Base-by-base conservation (phyloP, 2,888 invertebrate species). In the Autographa gamma region DNA sequence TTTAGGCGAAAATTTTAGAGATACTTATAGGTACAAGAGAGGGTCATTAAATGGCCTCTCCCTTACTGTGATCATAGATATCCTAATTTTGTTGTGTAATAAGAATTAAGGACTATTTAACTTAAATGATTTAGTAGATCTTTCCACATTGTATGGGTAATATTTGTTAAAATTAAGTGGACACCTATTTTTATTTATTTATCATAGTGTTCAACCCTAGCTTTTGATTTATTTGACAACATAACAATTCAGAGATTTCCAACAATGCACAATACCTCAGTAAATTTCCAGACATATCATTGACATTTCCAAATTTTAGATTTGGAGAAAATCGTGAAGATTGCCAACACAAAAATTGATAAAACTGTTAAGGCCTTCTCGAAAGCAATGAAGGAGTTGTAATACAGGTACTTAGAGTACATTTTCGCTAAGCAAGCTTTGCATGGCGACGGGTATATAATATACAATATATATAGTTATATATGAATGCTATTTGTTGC, bases 361-460 rank as follows among this genome's bases (percentile, higher is more conserved):
- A 93, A 93, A 85, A 93, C 93, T 2, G 65, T 92, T 72, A 91
- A 90, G 81, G 88, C 85, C 31, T 86, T 95, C 77, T 88, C 79
- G 83, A 91, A 93, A 87, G 87, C 81, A 60, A 72, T 94, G 68
- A 91, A 93, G 86, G 90, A 92, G 52, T 86, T 92, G 52, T 93
- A 85, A 82, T 65, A 65, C 86, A 87, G 86, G 88, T 88, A 88
- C 74, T 77, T 78, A 82, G 73, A 69, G 76, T 80, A 64, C 65
- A 76, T 76, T 83, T 67, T 75, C 61, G 81, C 73, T 81, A 75
- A 75, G 74, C 80, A 81, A 76, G 89, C 90, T 91, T 89, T 86
- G 90, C 91, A 89, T 89, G 90, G 81, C 80, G 72, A 65, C 43
- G 73, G 82, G 73, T 67, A 48, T 69, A 76, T 66, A 54, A 34